Percentiles rank a stretch among this genome's conserved stretches.
phyloP scores from a whole-genome alignment of 2,113 vertebrate genomes.

The Apodemus speciosus region DNA sequence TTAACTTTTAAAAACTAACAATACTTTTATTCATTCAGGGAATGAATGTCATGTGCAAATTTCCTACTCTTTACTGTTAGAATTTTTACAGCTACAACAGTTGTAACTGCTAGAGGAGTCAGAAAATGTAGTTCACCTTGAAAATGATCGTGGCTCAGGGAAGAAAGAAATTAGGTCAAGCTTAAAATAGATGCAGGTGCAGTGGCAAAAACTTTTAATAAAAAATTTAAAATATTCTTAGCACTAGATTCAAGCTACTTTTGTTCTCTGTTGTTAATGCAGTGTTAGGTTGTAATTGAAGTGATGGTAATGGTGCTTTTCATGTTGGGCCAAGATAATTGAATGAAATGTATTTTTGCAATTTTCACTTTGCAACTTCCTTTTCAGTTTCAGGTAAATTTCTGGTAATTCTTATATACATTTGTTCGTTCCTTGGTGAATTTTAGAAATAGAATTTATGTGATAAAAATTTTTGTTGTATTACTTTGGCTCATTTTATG shows the following conservation, averaged over 20 bases:
- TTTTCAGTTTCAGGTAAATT: conserved; percentile 44
- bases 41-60: conserved; percentile 64
- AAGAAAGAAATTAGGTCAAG: conserved; percentile 76
- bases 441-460: conserved; percentile 47
- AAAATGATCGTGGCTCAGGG: conserved; percentile 69
- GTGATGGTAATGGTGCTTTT: conserved; percentile 19
- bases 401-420: conserved; percentile 38
- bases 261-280: conserved; percentile 58
- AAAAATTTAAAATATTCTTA: conserved; percentile 71
- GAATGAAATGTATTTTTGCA: conserved; percentile 1
- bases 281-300: conserved; percentile 50
- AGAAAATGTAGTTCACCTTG: conserved; percentile 77
- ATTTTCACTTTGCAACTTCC: not conserved
- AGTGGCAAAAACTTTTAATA: conserved; percentile 69
- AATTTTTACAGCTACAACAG: not conserved
- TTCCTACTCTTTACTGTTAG: conserved; percentile 66
- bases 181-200: conserved; percentile 77
- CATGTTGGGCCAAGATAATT: conserved; percentile 45
- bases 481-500: conserved; percentile 59
- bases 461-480: conserved; percentile 56
- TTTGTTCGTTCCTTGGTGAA: conserved; percentile 51
- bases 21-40: conserved; percentile 50
- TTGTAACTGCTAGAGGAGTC: conserved; percentile 53
- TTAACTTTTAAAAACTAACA: conserved; percentile 72
- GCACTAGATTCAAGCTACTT: conserved; percentile 61